Base-by-base conservation (phyloP, 2,797 vertebrate genomes). In the Hirundo rustica region DNA sequence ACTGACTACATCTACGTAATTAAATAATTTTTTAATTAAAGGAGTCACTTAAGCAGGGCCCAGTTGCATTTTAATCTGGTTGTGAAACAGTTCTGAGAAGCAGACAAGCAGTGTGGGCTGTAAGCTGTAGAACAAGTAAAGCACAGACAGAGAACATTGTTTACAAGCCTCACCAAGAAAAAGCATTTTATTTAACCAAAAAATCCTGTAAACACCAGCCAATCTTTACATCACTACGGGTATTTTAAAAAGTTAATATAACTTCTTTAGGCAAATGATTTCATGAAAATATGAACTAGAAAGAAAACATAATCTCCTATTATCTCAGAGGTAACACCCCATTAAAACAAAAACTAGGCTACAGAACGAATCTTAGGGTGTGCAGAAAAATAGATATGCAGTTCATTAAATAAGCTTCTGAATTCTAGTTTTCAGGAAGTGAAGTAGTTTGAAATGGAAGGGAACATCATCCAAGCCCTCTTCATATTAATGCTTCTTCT, bases 81-180 rank as follows among this genome's bases (percentile, higher is more conserved):
- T 95, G 80, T 81, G 88, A 95, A 95, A 93, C 60, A 87, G 34
- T 73, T 94, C 60, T 73, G 80, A 93, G 77, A 72, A 78, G 66
- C 62, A 75, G 48, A 82, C 51, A 50, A 89, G 75, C 20, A 51
- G 27, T 65, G 68, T 81, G 76, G 72, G 75, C 50, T 85, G 50
- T 58, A 81, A 91, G 68, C 50, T 58, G 82, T 45, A 42, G 22
- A 88, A 89, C 72, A 90, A 92, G 73, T 68, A 77, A 91, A 71
- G 42, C 68, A 68, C 36, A 85, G 93, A 57, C 57, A 85, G 50
- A 27, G 36, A 93, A 72, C 13, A 47, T 9, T 42, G 22, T 93
- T 95, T 57, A 92, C 60, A 53, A 83, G 15, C 50, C 42, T 83
- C 57, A 27, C n/a, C n/a, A 55, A 77, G 73, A 53, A 36, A 36